phyloP scores from a whole-genome alignment of 2,888 invertebrate species.

The Congeria kusceri region DNA sequence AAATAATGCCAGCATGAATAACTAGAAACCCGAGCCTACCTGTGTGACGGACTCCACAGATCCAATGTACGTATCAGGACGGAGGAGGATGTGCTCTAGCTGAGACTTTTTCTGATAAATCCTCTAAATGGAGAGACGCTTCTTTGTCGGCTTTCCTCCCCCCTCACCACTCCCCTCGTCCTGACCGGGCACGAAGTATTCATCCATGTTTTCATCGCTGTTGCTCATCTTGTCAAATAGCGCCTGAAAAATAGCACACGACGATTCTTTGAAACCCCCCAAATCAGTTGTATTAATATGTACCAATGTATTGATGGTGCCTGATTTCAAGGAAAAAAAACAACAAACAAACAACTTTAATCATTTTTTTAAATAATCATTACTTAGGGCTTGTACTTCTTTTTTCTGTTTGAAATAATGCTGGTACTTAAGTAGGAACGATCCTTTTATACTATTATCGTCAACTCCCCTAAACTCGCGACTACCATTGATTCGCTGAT shows the following conservation, averaged over 20 bases:
- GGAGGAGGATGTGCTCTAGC: slow-evolving; percentile 97
- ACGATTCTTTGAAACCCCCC: background rate
- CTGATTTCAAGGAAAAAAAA: too few species aligned
- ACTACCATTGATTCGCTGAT: too few species aligned
- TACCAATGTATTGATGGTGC: too few species aligned
- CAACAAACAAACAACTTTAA: too few species aligned
- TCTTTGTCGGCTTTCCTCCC: slow-evolving; percentile 79
- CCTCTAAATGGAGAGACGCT: slow-evolving; percentile 92
- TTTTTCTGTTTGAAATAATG: too few species aligned
- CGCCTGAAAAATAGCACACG: slow-evolving; percentile 70
- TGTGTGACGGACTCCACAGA: slow-evolving; percentile 86
- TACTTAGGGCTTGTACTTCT: too few species aligned
- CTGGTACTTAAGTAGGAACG: too few species aligned
- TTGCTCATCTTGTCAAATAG: slow-evolving; percentile 78
- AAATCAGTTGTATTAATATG: too few species aligned
- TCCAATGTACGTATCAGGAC: slow-evolving; percentile 99
- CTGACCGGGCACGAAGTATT: slow-evolving; percentile 56
- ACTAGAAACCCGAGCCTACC: slow-evolving; percentile 61
- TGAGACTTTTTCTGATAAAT: slow-evolving; percentile 99
- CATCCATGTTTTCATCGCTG: slow-evolving; percentile 66
- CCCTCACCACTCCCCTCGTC: slow-evolving; percentile 41
- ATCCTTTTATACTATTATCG: too few species aligned
- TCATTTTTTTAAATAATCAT: too few species aligned
- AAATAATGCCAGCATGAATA: background rate
- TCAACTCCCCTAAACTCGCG: too few species aligned